Percentiles rank a stretch among this genome's conserved stretches.
Evolutionary conservation across 2,888 invertebrate species (phyloP).

Genomic region (Ferdinandea cuprea): DNA sequence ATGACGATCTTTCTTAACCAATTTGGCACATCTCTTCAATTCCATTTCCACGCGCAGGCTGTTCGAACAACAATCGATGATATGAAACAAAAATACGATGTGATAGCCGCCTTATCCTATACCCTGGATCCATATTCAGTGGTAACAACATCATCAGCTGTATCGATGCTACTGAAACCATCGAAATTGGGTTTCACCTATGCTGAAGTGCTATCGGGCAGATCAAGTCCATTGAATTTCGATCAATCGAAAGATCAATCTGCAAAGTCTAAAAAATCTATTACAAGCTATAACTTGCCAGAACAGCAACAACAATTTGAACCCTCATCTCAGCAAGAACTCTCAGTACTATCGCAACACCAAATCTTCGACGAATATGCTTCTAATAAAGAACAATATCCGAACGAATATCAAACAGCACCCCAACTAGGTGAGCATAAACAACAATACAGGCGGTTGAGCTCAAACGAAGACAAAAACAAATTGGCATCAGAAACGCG

Average conservation of each 20-base stretch:
- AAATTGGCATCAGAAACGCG: background rate
- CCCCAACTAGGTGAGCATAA: constrained; percentile 58
- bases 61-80: constrained; percentile 86
- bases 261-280: constrained; percentile 72
- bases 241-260: constrained; percentile 70
- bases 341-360: constrained; percentile 36
- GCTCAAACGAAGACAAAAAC: background rate
- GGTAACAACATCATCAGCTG: constrained; percentile 84
- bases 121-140: constrained; percentile 89
- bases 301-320: constrained; percentile 64
- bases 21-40: constrained; percentile 83
- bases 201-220: constrained; percentile 89
- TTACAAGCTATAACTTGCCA: constrained; percentile 52
- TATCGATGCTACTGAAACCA: constrained; percentile 83
- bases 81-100: constrained; percentile 88
- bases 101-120: constrained; percentile 88
- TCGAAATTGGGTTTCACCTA: constrained; percentile 84
- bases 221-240: constrained; percentile 81
- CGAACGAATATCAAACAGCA: constrained; percentile 44
- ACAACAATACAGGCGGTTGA: constrained; percentile 23
- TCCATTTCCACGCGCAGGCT: constrained; percentile 81
- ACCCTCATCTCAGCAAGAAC: constrained; percentile 46
- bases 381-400: constrained; percentile 1
- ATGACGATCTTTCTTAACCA: constrained; percentile 80
- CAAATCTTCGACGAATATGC: constrained; percentile 13